Base-by-base conservation (phyloP, 2,888 invertebrate genomes). In the Oscheius onirici region DNA sequence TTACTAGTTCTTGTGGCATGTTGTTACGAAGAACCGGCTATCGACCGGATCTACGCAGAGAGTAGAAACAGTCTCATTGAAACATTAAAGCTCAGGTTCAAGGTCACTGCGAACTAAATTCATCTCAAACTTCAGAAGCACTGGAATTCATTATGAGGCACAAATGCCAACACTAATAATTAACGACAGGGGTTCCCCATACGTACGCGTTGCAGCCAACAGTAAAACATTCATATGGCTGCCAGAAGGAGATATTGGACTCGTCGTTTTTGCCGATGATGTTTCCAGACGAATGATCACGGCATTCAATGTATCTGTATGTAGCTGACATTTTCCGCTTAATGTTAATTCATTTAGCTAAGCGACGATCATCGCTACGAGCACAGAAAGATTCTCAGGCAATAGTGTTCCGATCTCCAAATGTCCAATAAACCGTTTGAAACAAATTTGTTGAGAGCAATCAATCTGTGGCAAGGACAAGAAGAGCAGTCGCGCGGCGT, bases 31-130 rank as follows among this genome's bases (percentile, higher is more conserved):
- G 63, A 61, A 65, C 54, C 52, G 26, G 43, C 43, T 26, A 26
- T 54, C 15, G 55, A 63, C 54, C 17, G 40, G 17, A 43, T 40
- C 20, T 70, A 70, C 24, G 41, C 41, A 26, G 70, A 70, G 51
- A 70, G 52, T 28, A 51, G 63, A 41, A 70, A 55, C 8, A 65
- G 70, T 28, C n/a, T 70, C 11, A 61, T 65, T 22, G 70, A 70
- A 63, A 70, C 63, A n/a, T n/a, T 70, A 8, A 70, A 70, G 20
- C 52, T 63, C 13, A 61, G 70, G 70, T 70, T 40, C 28, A 13
- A 20, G 24, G 17, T 28, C 17, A 20, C 11, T 13, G 3, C 34
- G 3, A 28, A 15, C 51, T 26, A 28, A 54, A n/a, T 40, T 17
- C 10, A 2, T 17, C 17, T 66, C 34, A 8, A 8, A 34, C 34